Evolutionary conservation across 2,113 vertebrate genomes (phyloP).

Genomic region (Proteles cristata): DNA sequence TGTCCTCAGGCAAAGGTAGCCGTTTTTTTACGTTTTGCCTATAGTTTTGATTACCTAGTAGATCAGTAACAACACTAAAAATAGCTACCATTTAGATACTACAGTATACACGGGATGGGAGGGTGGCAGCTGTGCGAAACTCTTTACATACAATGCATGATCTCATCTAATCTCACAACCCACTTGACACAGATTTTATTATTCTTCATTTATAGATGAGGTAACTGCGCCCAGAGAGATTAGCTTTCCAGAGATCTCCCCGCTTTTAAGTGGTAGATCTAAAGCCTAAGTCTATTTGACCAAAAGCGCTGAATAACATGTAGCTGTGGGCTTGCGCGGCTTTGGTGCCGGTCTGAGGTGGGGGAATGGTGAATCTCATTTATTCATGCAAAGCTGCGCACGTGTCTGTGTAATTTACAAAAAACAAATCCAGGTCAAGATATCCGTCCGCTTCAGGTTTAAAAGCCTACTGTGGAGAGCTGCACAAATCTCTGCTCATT

Average conservation of each 20-base stretch:
- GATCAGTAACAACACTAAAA: not conserved
- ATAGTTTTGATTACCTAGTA: not conserved
- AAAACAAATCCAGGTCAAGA: not conserved
- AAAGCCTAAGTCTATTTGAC: not conserved
- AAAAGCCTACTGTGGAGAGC: not conserved
- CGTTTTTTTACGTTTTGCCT: not conserved
- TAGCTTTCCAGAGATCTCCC: not conserved
- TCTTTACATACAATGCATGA: not conserved
- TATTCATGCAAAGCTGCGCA: not conserved
- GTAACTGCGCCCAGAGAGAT: slow-evolving; percentile 29
- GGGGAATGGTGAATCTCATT: not conserved
- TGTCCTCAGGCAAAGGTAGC: not conserved
- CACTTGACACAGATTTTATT: slow-evolving; percentile 4
- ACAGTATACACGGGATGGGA: too few species aligned
- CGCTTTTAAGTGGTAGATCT: slow-evolving; percentile 13
- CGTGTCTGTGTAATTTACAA: not conserved
- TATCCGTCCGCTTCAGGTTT: not conserved
- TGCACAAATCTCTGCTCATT: not conserved
- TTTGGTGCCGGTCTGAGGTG: not conserved
- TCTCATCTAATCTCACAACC: not conserved
- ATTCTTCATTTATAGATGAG: slow-evolving; percentile 30
- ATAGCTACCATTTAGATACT: not conserved
- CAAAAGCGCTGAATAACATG: not conserved
- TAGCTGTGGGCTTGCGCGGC: not conserved
- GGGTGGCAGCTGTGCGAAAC: not conserved